phyloP scores from a whole-genome alignment of 2,888 invertebrate genomes.

The Idaea straminata region DNA sequence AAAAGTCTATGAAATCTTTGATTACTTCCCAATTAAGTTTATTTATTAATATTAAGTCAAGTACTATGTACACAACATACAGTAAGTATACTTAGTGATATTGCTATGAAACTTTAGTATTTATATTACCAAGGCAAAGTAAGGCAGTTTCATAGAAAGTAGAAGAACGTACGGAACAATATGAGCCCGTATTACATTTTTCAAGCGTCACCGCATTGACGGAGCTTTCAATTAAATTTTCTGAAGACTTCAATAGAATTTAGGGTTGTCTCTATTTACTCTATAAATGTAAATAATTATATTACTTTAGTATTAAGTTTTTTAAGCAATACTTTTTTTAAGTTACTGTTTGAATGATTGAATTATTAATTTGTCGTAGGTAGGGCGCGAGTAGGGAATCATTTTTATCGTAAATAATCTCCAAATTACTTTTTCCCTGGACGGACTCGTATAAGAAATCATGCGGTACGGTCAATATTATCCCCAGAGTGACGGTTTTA shows the following conservation, averaged over 20 bases:
- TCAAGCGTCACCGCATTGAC: conserved; percentile 41
- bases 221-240: conserved; percentile 52
- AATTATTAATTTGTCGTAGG: background rate
- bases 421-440: conserved; percentile 17
- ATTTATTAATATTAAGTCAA: no score
- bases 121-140: conserved; percentile 9
- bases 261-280: conserved; percentile 40
- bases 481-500: conserved; percentile 53
- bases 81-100: background rate
- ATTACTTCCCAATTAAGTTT: no score
- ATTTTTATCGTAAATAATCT: background rate
- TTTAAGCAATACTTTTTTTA: background rate
- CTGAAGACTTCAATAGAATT: conserved; percentile 41
- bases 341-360: background rate
- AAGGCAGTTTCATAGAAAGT: background rate
- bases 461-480: conserved; percentile 33
- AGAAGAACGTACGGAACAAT: conserved; percentile 11
- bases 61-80: background rate
- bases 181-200: conserved; percentile 35
- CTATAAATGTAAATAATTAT: background rate
- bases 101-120: background rate
- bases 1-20: background rate
- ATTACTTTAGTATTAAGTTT: background rate
- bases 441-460: conserved; percentile 23
- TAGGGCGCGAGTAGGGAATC: background rate